These are phyloP conservation scores for Aradophagus sp. DNA, from an alignment of 1,140 invertebrate species.

Conservation along the genomic window DNA sequence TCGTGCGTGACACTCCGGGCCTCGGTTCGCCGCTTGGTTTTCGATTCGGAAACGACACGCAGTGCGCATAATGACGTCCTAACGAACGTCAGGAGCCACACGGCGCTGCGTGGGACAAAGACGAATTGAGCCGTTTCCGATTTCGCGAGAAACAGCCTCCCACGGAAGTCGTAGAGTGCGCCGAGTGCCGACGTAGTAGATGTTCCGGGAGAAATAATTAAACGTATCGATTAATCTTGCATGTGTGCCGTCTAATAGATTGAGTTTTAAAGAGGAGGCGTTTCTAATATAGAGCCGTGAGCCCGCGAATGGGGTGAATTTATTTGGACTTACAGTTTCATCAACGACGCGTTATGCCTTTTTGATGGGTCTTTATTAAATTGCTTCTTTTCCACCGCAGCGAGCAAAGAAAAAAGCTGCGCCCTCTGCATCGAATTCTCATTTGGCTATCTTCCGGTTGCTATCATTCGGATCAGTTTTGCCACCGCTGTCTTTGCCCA, in stretches of 20 bases:
- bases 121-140: conserved; percentile 62
- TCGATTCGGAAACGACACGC: conserved; percentile 21
- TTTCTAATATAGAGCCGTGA: conserved; percentile 25
- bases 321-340: conserved; percentile 29
- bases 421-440: no score
- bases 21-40: conserved; percentile 16
- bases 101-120: conserved; percentile 47
- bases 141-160: conserved; percentile 28
- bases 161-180: conserved; percentile 54
- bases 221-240: conserved; percentile 37
- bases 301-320: conserved; percentile 12
- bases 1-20: conserved; percentile 34
- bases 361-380: conserved; percentile 25
- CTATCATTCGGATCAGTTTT: no score
- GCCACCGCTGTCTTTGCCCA: no score
- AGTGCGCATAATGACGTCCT: conserved; percentile 54
- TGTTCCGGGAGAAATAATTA: conserved; percentile 25
- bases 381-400: conserved; percentile 14
- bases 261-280: conserved; percentile 42
- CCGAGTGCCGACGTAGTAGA: no score
- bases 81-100: conserved; percentile 54
- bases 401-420: no score
- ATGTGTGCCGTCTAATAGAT: conserved; percentile 24
- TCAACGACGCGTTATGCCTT: conserved; percentile 21
- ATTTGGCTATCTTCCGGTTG: no score